These are phyloP conservation scores for Zophobas atratus DNA, from an alignment of 1,140 invertebrate species.

Conservation along the genomic window DNA sequence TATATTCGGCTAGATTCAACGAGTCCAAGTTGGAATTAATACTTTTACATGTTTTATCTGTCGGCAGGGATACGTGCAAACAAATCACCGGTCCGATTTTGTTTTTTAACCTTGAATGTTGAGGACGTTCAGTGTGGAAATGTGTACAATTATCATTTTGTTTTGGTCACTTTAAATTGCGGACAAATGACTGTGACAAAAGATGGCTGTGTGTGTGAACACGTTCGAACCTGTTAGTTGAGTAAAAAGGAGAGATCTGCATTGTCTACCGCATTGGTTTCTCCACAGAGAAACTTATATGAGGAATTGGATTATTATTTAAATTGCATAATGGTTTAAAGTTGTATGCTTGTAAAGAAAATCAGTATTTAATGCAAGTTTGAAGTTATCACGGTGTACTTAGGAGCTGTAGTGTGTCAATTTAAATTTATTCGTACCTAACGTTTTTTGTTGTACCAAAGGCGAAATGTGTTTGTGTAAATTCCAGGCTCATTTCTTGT, in stretches of 20 bases:
- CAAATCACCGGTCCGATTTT: constrained; percentile 33
- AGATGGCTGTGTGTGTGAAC: constrained; percentile 5
- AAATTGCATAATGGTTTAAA: too few relatives aligned
- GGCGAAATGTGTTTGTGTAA: too few relatives aligned
- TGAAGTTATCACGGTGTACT: too few relatives aligned
- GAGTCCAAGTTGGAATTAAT: constrained; percentile 16
- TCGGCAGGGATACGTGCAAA: constrained; percentile 1
- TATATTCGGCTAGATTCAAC: constrained; percentile 22
- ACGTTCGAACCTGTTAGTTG: constrained; percentile 13
- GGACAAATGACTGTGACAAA: neutral
- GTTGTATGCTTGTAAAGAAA: too few relatives aligned
- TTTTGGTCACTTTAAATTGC: constrained; percentile 15
- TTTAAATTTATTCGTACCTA: too few relatives aligned
- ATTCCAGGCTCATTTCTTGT: too few relatives aligned
- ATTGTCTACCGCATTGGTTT: neutral
- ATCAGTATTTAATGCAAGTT: too few relatives aligned
- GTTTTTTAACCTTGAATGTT: constrained; percentile 37
- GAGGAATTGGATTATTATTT: too few relatives aligned
- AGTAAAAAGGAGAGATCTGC: neutral
- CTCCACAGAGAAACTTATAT: neutral
- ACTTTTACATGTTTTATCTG: constrained; percentile 15
- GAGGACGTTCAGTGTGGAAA: constrained; percentile 40
- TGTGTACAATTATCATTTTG: constrained; percentile 17
- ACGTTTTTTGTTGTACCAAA: too few relatives aligned
- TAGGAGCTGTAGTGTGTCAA: too few relatives aligned